phyloP scores from a whole-genome alignment of 2,113 vertebrate genomes.

The Raja brachyura region DNA sequence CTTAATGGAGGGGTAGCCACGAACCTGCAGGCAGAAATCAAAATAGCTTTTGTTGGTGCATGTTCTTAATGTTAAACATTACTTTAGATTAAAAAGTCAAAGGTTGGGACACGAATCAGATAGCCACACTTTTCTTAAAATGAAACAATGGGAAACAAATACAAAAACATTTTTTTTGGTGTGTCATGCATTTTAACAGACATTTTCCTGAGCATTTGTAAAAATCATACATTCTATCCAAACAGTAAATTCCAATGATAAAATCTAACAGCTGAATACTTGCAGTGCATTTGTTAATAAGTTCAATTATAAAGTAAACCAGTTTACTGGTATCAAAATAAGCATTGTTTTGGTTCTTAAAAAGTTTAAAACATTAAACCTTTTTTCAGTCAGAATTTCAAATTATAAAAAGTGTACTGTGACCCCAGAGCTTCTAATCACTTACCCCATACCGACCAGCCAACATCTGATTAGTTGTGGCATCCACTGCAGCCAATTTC shows the following conservation, averaged over 20 bases:
- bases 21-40: constrained; percentile 61
- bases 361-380: neutral
- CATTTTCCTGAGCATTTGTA: neutral
- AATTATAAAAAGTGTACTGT: neutral
- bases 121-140: no score
- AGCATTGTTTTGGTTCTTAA: neutral
- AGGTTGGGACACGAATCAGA: no score
- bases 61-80: neutral
- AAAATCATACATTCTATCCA: neutral
- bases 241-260: neutral
- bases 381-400: neutral
- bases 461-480: constrained; percentile 76
- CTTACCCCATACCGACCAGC: constrained; percentile 80
- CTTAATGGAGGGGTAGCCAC: constrained; percentile 93
- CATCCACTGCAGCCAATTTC: constrained; percentile 83
- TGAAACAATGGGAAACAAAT: no score
- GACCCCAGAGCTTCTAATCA: constrained; percentile 16
- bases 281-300: no score
- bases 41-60: neutral
- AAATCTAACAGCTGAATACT: neutral
- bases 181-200: neutral
- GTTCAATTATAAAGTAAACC: neutral
- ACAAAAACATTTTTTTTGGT: neutral
- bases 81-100: neutral
- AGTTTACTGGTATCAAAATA: neutral